Percentiles rank a stretch among this genome's conserved stretches.
These are phyloP conservation scores for Neoitamus cyanurus DNA, from an alignment of 2,888 invertebrate species.

Conservation along the genomic window DNA sequence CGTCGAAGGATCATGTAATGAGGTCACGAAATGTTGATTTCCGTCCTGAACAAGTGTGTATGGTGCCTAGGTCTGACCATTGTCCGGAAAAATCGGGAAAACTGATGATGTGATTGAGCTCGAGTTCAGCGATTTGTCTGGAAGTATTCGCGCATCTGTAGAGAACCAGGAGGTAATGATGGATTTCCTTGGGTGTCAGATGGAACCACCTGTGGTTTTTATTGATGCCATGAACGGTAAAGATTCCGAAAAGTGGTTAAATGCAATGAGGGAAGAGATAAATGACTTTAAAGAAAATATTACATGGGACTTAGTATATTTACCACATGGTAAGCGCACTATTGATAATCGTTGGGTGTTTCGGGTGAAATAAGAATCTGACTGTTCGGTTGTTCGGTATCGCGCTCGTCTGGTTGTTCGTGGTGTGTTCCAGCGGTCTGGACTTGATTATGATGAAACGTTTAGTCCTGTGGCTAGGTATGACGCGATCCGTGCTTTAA, in stretches of 20 bases:
- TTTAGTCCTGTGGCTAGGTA: background rate
- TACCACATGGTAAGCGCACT: background rate
- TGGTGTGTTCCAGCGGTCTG: constrained; percentile 26
- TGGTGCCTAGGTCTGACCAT: too few relatives aligned
- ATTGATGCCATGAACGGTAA: background rate
- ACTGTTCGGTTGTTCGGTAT: constrained; percentile 41
- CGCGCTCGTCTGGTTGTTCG: constrained; percentile 41
- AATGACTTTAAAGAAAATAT: background rate
- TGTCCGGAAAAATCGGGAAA: too few relatives aligned
- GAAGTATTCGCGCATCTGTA: too few relatives aligned
- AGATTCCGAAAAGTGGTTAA: background rate
- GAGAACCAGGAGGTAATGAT: too few relatives aligned
- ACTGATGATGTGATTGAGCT: too few relatives aligned
- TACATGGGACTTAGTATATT: background rate
- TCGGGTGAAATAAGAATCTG: constrained; percentile 45
- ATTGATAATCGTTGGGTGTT: constrained; percentile 51
- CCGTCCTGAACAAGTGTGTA: background rate
- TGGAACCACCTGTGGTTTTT: background rate
- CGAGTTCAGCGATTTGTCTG: too few relatives aligned
- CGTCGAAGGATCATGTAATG: background rate
- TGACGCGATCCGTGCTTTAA: background rate
- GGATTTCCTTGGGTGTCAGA: too few relatives aligned
- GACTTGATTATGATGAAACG: background rate
- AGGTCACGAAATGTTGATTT: background rate
- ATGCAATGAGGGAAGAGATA: background rate